Evolutionary conservation across 2,113 vertebrate genomes (phyloP).

Genomic region (Nanorana parkeri): DNA sequence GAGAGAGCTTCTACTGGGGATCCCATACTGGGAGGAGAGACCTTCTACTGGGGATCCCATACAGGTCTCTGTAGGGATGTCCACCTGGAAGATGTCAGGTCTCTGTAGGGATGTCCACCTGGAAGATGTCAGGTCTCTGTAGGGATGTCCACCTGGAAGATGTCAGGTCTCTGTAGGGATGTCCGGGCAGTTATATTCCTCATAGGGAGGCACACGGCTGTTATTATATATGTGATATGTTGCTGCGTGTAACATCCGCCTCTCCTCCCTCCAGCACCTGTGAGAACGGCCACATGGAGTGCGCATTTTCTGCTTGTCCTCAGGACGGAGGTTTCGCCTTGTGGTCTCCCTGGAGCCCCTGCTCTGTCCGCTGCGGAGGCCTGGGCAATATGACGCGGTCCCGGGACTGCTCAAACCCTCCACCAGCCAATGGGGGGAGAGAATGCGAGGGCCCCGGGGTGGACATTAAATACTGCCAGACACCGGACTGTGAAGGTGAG

Average conservation of each 20-base stretch:
- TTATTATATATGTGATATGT: not conserved
- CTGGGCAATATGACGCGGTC: constrained; percentile 78
- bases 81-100: no score
- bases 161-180: no score
- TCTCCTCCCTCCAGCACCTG: constrained; percentile 71
- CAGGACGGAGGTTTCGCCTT: constrained; percentile 68
- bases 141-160: no score
- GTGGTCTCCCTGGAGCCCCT: constrained; percentile 81
- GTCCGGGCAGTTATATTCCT: no score
- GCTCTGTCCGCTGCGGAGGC: constrained; percentile 83
- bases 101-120: no score
- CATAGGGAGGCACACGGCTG: no score
- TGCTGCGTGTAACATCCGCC: not conserved
- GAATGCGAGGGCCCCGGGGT: constrained; percentile 72
- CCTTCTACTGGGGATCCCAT: no score
- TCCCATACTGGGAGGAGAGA: no score
- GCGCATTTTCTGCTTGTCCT: constrained; percentile 72
- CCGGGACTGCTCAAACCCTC: constrained; percentile 73
- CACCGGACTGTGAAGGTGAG: constrained; percentile 80
- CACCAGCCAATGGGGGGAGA: constrained; percentile 68
- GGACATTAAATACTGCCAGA: constrained; percentile 80
- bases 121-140: no score
- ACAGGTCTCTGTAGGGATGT: no score
- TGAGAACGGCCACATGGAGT: constrained; percentile 77
- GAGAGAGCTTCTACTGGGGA: no score